phyloP scores from a whole-genome alignment of 2,888 invertebrate species.

The Patella pellucida region DNA sequence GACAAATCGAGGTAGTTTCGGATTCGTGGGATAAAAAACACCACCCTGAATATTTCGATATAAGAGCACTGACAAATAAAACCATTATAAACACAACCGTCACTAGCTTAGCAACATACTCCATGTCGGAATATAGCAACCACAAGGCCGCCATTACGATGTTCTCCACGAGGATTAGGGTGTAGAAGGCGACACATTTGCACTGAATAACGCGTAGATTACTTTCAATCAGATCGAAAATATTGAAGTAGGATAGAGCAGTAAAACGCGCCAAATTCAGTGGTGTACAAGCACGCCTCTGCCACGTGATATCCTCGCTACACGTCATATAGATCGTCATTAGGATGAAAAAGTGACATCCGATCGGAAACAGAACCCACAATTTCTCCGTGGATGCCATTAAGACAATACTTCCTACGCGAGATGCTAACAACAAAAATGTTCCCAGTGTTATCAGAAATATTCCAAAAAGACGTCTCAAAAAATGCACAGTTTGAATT shows the following conservation, averaged over 20 bases:
- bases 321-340: constrained; percentile 15
- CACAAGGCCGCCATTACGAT: constrained; percentile 54
- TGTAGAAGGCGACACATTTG: constrained; percentile 52
- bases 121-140: constrained; percentile 45
- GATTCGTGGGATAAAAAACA: constrained; percentile 29
- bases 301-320: not conserved
- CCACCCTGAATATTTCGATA: constrained; percentile 52
- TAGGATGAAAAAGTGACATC: constrained; percentile 25
- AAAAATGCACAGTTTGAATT: not conserved
- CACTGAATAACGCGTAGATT: constrained; percentile 46
- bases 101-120: constrained; percentile 46
- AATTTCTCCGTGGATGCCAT: constrained; percentile 23
- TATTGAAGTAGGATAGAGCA: constrained; percentile 40
- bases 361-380: constrained; percentile 24
- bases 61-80: constrained; percentile 49
- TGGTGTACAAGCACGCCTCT: not conserved
- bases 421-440: constrained; percentile 16
- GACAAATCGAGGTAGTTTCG: too few species aligned
- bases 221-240: constrained; percentile 43
- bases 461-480: constrained; percentile 8
- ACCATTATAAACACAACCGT: constrained; percentile 46
- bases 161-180: constrained; percentile 52
- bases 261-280: not conserved
- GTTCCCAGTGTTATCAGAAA: constrained; percentile 27
- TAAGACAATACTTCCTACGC: constrained; percentile 25